Base-by-base conservation (phyloP, 30 jellyfish, hydroid and myxozoan species). In the Mastigias papua region DNA sequence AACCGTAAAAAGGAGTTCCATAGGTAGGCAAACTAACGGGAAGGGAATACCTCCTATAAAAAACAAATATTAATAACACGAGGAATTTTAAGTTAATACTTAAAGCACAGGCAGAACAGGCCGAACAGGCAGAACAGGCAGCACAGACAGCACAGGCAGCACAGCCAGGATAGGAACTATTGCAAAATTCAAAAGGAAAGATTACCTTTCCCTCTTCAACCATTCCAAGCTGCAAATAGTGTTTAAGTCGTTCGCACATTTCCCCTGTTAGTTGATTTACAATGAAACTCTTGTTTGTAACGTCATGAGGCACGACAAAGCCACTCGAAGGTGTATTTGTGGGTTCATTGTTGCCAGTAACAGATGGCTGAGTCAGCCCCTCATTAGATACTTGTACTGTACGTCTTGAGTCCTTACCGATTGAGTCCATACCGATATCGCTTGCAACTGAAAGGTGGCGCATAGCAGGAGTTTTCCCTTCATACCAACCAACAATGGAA, bases 401-500 rank as follows among this genome's bases (percentile, higher is more conserved):
- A 51, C 27, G 4, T 10, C 25, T 21, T 16, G 67, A 1, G 27
- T 4, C 5, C 25, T 51, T 5, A 4, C 5, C 67, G 23, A 42
- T 1, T 9, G 13, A 6, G 10, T n/a, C 34, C 42, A 7, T 9
- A 7, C 42, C 74, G 1, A 63, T 42, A 63, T 23, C 26, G 42
- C 42, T 63, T 4, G 74, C 23, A 1, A 63, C 42, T 23, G 74
- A 63, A 3, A 63, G 23, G 8, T n/a, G 5, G 20, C 19, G 74
- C 22, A 1, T 23, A 5, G 20, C 6, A 9, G 34, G n/a, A 63
- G 74, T 1, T 23, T 26, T 21, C 19, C 23, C 23, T 32, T 34
- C 26, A 61, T 72, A 72, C 83, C 83, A 72, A 13, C 67, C 69
- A 34, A 72, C 23, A 11, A 72, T 72, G 4, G 83, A 72, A 34